Percentiles rank a stretch among this genome's conserved stretches.
phyloP scores from a whole-genome alignment of 2,888 invertebrate species.

The Oscheius sp. region DNA sequence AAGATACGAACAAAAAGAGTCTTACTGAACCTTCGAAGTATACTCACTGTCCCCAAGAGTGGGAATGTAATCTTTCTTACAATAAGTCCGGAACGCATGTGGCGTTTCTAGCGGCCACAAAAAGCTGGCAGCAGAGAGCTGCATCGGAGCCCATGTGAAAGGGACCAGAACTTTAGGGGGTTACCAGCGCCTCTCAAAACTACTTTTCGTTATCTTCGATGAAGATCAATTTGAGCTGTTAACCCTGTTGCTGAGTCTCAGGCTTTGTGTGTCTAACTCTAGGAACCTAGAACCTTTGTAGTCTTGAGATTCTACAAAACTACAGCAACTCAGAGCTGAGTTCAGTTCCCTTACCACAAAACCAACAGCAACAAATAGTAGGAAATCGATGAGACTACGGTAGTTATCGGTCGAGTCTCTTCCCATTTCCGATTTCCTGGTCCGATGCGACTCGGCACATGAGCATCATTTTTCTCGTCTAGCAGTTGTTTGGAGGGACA shows the following conservation, averaged over 20 bases:
- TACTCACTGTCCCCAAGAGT: background rate
- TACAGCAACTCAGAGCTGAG: no score
- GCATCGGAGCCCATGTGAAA: background rate
- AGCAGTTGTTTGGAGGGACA: constrained; percentile 20
- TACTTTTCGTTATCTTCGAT: background rate
- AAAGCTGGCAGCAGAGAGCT: constrained; percentile 13
- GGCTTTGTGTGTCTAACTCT: no score
- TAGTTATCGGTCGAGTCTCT: no score
- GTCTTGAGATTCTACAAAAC: no score
- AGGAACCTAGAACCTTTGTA: no score
- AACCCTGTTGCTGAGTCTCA: no score
- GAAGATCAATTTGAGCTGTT: background rate
- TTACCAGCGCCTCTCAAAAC: no score
- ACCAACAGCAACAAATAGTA: no score
- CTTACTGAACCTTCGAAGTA: no score
- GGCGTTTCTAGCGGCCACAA: constrained; percentile 29
- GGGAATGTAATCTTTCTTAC: constrained; percentile 23
- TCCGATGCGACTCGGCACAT: background rate
- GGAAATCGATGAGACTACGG: no score
- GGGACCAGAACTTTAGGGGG: background rate
- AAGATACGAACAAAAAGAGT: no score
- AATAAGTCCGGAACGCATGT: constrained; percentile 32
- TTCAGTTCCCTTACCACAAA: no score
- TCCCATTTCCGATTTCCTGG: constrained; percentile 8
- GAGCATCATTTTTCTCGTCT: constrained; percentile 4